Base-by-base conservation (phyloP, 2,797 vertebrate genomes). In the Trachops cirrhosus region DNA sequence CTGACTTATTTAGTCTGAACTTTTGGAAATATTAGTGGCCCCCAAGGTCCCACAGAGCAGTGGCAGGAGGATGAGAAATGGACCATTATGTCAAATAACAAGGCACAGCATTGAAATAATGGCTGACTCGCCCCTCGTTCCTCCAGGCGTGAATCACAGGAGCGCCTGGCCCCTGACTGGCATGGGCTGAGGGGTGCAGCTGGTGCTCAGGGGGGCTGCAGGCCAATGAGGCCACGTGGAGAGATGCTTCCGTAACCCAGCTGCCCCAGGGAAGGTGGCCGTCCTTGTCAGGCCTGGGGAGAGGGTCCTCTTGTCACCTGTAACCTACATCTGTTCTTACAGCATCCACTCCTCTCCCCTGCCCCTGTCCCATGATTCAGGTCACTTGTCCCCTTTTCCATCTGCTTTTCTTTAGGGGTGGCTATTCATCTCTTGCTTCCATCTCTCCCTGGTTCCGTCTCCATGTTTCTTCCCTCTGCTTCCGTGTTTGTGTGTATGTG, bases 221-320 rank as follows among this genome's bases (percentile, higher is more conserved):
- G 67, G 32, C 46, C 6, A 1, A 11, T 29, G 39, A 70, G 73
- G 16, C 14, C 2, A 0, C 10, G 75, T 0, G 6, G 71, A n/a
- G 48, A 73, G 37, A 16, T 0, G 2, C 2, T 11, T 16, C 6
- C 2, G 4, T 37, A 11, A 46, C 0, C 0, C 4, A 34, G 26
- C 18, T 29, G 22, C 46, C 37, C 21, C 4, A 0, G 10, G 22
- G 26, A n/a, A 18, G 21, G 34, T 15, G 50, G 54, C 26, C 1
- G 1, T 12, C 9, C 1, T 9, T 3, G 16, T 3, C 0, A 18
- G 34, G 57, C 1, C 0, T 29, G 21, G 48, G 67, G 32, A n/a
- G 39, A 39, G 8, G 21, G 16, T 21, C 2, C 0, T 9, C 4
- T 15, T 0, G 0, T 48, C 24, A 15, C 3, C 9, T 9, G 3